A percentile compares a stretch with the other conserved stretches of the same genome.
Conservation (phyloP, 2,113 vertebrate genomes). For the Rhea pennata region DNA sequence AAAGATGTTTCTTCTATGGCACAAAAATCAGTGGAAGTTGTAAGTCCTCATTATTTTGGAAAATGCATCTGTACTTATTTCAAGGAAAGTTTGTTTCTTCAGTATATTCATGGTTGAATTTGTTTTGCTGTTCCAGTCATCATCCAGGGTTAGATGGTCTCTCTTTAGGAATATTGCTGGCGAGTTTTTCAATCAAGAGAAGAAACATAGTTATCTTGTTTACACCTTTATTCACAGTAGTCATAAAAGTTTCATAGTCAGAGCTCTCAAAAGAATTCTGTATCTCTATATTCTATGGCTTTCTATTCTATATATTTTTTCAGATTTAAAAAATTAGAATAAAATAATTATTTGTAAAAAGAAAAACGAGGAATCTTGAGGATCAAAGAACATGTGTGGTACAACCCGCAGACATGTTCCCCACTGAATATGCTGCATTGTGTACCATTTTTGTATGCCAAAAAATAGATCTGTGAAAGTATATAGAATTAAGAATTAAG, state of each 20-base stretch:
- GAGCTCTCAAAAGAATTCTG: neutral
- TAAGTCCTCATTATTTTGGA: neutral
- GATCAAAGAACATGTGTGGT: neutral
- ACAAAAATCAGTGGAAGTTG: neutral
- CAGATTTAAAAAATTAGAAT: neutral
- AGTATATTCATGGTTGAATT: neutral
- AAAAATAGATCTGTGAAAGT: neutral
- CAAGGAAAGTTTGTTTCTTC: neutral
- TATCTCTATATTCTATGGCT: neutral
- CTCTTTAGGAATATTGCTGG: neutral
- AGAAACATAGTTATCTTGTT: neutral
- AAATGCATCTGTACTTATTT: neutral
- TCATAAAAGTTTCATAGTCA: neutral
- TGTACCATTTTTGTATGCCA: neutral
- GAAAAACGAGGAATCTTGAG: neutral
- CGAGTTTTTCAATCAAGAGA: neutral
- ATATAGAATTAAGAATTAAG: neutral
- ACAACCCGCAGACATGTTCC: neutral
- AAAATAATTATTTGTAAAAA: neutral
- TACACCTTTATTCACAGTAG: neutral
- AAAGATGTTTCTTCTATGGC: neutral
- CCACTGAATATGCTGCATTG: neutral
- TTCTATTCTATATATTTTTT: neutral
- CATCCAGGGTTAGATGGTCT: neutral
- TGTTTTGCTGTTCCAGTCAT: neutral